phyloP scores from a whole-genome alignment of 2,888 invertebrate genomes.

The Chalcosyrphus nemorum region DNA sequence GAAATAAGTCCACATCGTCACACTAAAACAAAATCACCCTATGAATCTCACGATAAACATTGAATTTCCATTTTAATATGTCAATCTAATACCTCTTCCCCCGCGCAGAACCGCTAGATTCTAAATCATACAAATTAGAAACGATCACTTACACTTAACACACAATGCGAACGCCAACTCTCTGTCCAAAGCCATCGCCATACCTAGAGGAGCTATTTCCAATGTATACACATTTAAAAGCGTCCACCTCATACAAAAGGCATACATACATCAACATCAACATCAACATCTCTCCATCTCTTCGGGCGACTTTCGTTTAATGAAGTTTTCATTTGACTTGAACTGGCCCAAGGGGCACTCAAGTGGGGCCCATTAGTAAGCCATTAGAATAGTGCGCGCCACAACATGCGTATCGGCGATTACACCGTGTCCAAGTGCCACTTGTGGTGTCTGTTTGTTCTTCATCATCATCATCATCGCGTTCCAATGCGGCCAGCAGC shows the following conservation, averaged over 20 bases:
- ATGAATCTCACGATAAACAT: conserved; percentile 16
- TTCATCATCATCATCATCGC: conserved; percentile 55
- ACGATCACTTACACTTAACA: conserved; percentile 69
- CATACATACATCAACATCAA: too few relatives aligned
- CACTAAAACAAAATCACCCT: not conserved
- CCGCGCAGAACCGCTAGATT: not conserved
- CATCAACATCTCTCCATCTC: conserved; percentile 51
- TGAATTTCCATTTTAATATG: conserved; percentile 23
- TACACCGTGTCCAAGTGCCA: conserved; percentile 71
- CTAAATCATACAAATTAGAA: conserved; percentile 66
- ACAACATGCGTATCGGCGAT: conserved; percentile 72
- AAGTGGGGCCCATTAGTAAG: conserved; percentile 72
- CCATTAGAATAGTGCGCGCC: conserved; percentile 71
- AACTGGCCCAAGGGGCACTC: conserved; percentile 72
- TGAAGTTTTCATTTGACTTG: conserved; percentile 71
- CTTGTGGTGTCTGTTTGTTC: conserved; percentile 69
- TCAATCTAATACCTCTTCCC: not conserved
- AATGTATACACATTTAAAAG: conserved; percentile 15
- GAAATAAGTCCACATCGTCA: too few relatives aligned
- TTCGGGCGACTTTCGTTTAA: conserved; percentile 69
- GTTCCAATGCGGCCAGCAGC: conserved; percentile 24
- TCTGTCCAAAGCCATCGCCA: not conserved
- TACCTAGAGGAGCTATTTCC: not conserved
- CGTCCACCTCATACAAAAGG: conserved; percentile 21
- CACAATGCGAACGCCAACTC: conserved; percentile 45